phyloP scores from a whole-genome alignment of 2,113 vertebrate species.

The Petromus typicus region DNA sequence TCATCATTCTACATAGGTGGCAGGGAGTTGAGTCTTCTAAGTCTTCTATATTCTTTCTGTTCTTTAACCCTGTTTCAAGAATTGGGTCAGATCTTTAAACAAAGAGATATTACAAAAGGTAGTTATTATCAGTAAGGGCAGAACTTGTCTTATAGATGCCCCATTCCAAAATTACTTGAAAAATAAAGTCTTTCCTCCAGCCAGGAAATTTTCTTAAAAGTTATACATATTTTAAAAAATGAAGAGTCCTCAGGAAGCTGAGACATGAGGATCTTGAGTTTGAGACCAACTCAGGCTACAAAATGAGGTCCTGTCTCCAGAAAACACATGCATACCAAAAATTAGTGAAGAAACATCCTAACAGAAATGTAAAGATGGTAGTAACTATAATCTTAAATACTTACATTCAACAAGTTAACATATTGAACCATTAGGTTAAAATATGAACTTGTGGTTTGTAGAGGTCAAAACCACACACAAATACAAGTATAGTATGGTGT shows the following conservation, averaged over 20 bases:
- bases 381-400: background rate
- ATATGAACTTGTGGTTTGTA: background rate
- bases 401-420: background rate
- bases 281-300: background rate
- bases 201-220: slow-evolving; percentile 1
- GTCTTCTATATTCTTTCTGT: background rate
- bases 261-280: background rate
- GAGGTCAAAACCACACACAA: background rate
- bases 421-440: background rate
- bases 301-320: background rate
- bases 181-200: background rate
- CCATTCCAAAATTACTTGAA: background rate
- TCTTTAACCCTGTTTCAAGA: slow-evolving; percentile 2
- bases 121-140: slow-evolving; percentile 1
- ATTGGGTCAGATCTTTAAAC: background rate
- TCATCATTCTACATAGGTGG: background rate
- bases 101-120: slow-evolving; percentile 3
- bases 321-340: background rate
- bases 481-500: slow-evolving; percentile 4
- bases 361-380: background rate
- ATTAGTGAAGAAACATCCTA: background rate
- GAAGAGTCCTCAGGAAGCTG: background rate
- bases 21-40: too few relatives aligned
- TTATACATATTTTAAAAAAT: background rate
- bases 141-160: background rate